Conservation (phyloP, 2,113 vertebrate genomes). For the Macaca nemestrina region DNA sequence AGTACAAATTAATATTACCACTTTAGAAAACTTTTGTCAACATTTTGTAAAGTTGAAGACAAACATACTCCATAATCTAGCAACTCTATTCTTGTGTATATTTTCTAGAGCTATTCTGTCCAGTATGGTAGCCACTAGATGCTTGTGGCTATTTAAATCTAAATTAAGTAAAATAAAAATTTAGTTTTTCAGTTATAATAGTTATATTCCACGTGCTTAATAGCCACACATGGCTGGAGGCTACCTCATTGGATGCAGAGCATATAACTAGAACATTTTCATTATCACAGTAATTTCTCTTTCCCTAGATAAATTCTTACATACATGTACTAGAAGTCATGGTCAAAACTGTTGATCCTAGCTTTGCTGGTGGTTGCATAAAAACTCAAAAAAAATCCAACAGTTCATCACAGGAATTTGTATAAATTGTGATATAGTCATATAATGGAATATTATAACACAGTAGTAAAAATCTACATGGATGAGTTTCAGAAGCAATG, state of each 20-base stretch:
- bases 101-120: not conserved
- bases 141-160: not conserved
- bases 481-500: slow-evolving; percentile 10
- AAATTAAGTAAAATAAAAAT: not conserved
- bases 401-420: not conserved
- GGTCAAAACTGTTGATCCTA: not conserved
- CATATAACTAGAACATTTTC: not conserved
- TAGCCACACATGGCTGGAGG: not conserved
- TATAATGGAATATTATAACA: not conserved
- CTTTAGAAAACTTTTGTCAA: not conserved
- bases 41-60: not conserved
- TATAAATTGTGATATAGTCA: not conserved
- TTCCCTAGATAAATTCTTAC: not conserved
- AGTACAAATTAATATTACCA: not conserved
- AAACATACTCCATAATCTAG: not conserved
- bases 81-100: not conserved
- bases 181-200: not conserved
- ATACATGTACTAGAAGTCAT: not conserved
- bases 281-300: not conserved
- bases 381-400: not conserved
- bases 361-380: not conserved
- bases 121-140: not conserved
- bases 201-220: not conserved
- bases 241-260: not conserved
- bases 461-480: not conserved